Evolutionary conservation across 2,888 invertebrate genomes (phyloP), one percentile per base, ranked within the genome.

Genomic region (Teleogryllus oceanicus): DNA sequence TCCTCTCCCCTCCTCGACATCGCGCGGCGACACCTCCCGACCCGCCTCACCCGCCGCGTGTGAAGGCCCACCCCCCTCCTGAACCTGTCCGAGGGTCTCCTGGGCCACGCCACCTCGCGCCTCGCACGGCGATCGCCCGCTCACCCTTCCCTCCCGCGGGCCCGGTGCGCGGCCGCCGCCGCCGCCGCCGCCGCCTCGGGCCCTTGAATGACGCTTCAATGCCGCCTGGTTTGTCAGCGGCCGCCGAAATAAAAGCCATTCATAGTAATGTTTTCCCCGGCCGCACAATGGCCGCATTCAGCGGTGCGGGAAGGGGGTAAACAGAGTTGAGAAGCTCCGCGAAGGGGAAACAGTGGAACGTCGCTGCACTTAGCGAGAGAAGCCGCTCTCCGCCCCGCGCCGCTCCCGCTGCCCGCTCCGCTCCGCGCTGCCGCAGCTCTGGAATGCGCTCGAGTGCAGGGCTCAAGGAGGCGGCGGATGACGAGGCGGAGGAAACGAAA

Each of bases 1-100:
- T 37, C 37, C 49, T 20, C 49, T 76, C 49, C 76, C 8, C 16
- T 50, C 21, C 20, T 5, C 49, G 11, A 49, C 18, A 76, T 21
- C 76, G 78, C 50, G 76, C 79, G 74, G 75, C 62, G 62, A 62
- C 62, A 62, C 18, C 13, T n/a, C 62, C 79, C 76, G 62, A 77
- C 76, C 76, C 51, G 77, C 77, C 74, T 77, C 79, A 79, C 21
- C 37, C 49, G 79, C 76, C 79, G 77, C 76, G 77, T 77, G 51
- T 21, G 18, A 37, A 51, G 82, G 78, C 80, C 80, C 82, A 81
- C 83, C 84, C 83, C 82, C 82, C 80, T 78, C 82, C 79, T 81
- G 77, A 81, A 78, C 83, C 81, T 79, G 82, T 82, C 81, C 82
- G 81, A 80, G 83, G 81, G 80, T 79, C 62, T 62, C 62, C 62